A percentile compares a stretch with the other conserved stretches of the same genome.
Conservation (phyloP, 2,797 vertebrate species). For the Pipistrellus nathusii region DNA sequence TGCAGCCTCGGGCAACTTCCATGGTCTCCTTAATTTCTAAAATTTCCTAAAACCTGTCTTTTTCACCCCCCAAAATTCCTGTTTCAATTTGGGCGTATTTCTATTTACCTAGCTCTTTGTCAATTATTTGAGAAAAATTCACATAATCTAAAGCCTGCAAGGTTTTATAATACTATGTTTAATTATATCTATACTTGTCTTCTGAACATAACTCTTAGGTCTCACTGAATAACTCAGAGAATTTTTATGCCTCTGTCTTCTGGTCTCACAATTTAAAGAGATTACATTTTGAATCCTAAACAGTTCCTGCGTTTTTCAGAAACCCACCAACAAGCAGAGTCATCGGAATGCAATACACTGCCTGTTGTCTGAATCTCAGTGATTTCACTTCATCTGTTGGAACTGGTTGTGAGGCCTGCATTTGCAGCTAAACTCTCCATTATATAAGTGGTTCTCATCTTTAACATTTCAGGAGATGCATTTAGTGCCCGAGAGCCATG, state of each 20-base stretch:
- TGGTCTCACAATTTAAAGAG: not conserved
- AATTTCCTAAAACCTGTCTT: too few species aligned
- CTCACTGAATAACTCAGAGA: not conserved
- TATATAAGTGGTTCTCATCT: constrained; percentile 40
- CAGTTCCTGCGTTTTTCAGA: not conserved
- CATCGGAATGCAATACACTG: not conserved
- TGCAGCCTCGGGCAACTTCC: too few species aligned
- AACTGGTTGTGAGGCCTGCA: not conserved
- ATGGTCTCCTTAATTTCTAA: too few species aligned
- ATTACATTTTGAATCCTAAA: not conserved
- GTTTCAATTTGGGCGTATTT: not conserved
- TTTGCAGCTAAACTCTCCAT: not conserved
- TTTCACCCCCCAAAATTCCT: too few species aligned
- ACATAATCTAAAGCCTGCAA: not conserved
- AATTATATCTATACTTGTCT: not conserved
- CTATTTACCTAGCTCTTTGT: constrained; percentile 30
- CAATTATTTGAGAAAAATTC: constrained; percentile 44
- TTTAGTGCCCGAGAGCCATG: not conserved
- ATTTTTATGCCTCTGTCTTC: not conserved
- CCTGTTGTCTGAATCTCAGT: not conserved
- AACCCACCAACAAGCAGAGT: not conserved
- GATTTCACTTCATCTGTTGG: not conserved
- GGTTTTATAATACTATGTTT: not conserved
- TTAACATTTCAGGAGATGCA: constrained; percentile 63
- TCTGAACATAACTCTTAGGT: constrained; percentile 45